These are phyloP conservation scores for Cydia strobilella DNA, from an alignment of 1,140 invertebrate species.

Conservation along the genomic window DNA sequence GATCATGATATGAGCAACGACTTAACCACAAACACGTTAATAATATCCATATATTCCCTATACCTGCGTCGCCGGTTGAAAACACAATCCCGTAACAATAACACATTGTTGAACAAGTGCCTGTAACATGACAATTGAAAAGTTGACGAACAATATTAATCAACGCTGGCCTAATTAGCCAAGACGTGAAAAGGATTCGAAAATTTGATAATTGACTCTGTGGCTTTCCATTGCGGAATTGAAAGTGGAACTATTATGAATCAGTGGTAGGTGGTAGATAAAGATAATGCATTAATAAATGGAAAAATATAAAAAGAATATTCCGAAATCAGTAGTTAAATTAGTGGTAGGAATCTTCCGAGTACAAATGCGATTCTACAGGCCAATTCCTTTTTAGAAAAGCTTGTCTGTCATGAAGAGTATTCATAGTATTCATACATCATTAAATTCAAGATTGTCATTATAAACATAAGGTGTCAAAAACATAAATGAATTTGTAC, in stretches of 20 bases:
- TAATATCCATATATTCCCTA: neutral
- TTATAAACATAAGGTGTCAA: no score
- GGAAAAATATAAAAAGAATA: neutral
- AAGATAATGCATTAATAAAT: neutral
- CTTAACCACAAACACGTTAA: neutral
- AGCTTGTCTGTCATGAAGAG: no score
- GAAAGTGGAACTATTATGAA: neutral
- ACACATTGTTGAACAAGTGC: neutral
- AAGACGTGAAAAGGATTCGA: slow-evolving; percentile 22
- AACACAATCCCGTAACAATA: neutral
- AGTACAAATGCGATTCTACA: no score
- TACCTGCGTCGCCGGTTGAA: neutral
- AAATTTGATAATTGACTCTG: slow-evolving; percentile 19
- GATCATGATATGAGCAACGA: neutral
- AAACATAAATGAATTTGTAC: no score
- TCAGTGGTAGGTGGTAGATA: neutral
- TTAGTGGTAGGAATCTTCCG: neutral
- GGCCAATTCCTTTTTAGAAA: no score
- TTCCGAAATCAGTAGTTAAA: neutral
- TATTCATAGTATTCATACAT: no score
- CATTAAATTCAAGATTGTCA: no score
- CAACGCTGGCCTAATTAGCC: slow-evolving; percentile 8
- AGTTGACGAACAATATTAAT: slow-evolving; percentile 24
- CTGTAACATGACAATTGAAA: neutral
- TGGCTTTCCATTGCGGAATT: slow-evolving; percentile 13